Conservation (phyloP, 1,140 invertebrate genomes). For the Drosophila arizonae region DNA sequence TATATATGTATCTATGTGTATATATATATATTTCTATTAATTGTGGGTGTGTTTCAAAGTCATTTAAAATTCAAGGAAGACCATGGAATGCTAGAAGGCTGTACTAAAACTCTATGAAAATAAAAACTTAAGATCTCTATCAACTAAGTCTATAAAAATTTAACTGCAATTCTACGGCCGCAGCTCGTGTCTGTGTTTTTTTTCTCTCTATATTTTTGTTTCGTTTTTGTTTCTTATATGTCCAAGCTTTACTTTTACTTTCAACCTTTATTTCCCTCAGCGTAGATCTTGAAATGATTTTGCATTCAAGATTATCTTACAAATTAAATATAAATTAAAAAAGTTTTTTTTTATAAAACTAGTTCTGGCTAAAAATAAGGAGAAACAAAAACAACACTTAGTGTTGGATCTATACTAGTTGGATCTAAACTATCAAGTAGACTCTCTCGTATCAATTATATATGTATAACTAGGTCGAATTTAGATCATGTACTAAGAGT, state of each 20-base stretch:
- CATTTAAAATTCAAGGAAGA: conserved; percentile 78
- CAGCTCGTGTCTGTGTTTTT: conserved; percentile 13
- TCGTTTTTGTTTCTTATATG: conserved; percentile 32
- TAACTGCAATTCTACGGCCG: conserved; percentile 66
- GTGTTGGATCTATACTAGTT: conserved; percentile 59
- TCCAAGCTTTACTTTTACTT: conserved; percentile 62
- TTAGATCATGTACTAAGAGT: conserved; percentile 23
- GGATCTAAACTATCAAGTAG: conserved; percentile 47
- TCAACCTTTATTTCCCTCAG: conserved; percentile 72
- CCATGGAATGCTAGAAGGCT: conserved; percentile 65
- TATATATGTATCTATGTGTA: conserved; percentile 29
- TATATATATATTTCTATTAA: conserved; percentile 24
- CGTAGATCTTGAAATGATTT: conserved; percentile 60
- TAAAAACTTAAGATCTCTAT: conserved; percentile 46
- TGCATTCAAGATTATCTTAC: conserved; percentile 64
- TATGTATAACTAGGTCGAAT: conserved; percentile 32
- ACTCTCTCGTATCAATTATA: conserved; percentile 57
- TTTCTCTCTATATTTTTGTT: conserved; percentile 13
- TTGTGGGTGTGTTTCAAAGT: conserved; percentile 43
- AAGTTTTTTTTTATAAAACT: conserved; percentile 19
- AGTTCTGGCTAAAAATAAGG: not conserved
- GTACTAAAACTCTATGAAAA: conserved; percentile 34
- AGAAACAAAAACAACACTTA: conserved; percentile 66
- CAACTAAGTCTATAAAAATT: conserved; percentile 42
- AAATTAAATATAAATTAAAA: conserved; percentile 67